Evolutionary conservation across 92 coral and sea anemone species (phyloP).

Genomic region (Anthopleura xanthogrammica): DNA sequence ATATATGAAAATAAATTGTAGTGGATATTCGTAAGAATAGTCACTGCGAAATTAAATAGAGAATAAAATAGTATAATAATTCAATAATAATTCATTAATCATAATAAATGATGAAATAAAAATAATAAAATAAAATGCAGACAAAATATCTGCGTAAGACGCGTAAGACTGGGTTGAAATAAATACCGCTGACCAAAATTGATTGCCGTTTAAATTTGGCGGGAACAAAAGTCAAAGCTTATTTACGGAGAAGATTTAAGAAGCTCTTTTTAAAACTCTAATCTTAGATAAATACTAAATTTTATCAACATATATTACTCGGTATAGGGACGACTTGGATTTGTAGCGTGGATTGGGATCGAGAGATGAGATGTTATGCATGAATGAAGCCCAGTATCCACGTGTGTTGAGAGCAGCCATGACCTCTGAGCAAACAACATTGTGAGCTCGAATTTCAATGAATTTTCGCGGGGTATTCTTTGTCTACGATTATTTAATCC

Average conservation of each 20-base stretch:
- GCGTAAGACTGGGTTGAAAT: neutral
- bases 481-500: neutral
- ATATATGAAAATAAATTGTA: too few species aligned
- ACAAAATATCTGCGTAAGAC: neutral
- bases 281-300: neutral
- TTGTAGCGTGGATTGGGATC: neutral
- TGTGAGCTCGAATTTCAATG: neutral
- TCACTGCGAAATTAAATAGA: too few species aligned
- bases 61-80: too few species aligned
- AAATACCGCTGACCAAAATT: slow-evolving; percentile 9
- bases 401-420: neutral
- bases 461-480: neutral
- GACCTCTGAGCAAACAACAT: too few species aligned
- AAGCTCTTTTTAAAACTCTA: neutral
- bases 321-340: neutral
- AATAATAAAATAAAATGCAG: too few species aligned
- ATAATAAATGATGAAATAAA: too few species aligned
- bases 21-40: too few species aligned
- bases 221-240: neutral
- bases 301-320: neutral
- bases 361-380: neutral
- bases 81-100: too few species aligned
- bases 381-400: neutral
- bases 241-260: neutral
- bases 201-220: slow-evolving; percentile 12